Evolutionary conservation across 2,113 vertebrate genomes (phyloP).

Genomic region (Mandrillus leucophaeus): DNA sequence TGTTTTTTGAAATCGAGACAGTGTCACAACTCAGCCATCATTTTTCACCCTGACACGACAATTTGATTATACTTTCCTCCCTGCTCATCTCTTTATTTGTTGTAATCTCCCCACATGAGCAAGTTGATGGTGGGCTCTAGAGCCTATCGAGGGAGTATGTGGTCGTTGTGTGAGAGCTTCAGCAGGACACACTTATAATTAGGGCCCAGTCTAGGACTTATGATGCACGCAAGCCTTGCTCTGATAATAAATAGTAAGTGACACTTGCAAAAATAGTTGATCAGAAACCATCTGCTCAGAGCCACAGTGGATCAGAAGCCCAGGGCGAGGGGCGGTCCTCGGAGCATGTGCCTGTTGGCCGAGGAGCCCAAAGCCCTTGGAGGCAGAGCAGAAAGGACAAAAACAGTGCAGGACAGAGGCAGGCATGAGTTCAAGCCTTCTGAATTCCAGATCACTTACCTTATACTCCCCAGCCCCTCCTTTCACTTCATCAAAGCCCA

Average conservation of each 20-base stretch:
- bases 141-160: no score
- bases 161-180: neutral
- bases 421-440: neutral
- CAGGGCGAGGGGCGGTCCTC: neutral
- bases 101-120: neutral
- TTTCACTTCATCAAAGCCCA: neutral
- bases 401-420: neutral
- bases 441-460: neutral
- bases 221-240: constrained; percentile 14
- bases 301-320: constrained; percentile 46
- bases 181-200: neutral
- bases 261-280: constrained; percentile 33
- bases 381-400: neutral
- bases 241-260: constrained; percentile 77
- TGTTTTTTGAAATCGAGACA: neutral
- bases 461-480: accelerated
- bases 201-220: constrained; percentile 55
- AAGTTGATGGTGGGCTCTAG: accelerated
- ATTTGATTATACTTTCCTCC: accelerated
- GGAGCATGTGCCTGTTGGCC: accelerated
- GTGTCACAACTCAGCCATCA: neutral
- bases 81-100: neutral
- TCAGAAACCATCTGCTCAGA: constrained; percentile 75
- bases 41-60: accelerated
- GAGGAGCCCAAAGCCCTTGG: neutral